A percentile compares a stretch with the other conserved stretches of the same genome.
phyloP scores from a whole-genome alignment of 2,113 vertebrate genomes.

The Mus pahari region DNA sequence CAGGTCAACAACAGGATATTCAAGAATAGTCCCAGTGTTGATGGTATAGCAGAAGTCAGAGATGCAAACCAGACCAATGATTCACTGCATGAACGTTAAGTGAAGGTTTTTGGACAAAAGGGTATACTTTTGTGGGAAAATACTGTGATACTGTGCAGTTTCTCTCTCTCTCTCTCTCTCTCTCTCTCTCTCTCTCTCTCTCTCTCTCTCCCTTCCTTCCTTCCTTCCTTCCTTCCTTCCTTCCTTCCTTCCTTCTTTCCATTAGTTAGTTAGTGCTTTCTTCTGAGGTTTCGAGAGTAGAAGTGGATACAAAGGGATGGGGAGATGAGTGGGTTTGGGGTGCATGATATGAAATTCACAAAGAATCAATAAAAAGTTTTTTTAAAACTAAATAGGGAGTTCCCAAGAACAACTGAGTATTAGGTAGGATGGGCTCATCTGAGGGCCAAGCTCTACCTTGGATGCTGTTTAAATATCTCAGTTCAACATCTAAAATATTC shows the following conservation, averaged over 20 bases:
- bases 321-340: neutral
- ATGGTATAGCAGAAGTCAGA: neutral
- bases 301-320: neutral
- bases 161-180: fast-evolving
- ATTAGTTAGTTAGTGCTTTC: neutral
- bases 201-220: neutral
- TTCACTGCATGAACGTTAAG: neutral
- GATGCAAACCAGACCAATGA: neutral
- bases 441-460: neutral
- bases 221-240: neutral
- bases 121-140: neutral
- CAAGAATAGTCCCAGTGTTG: neutral
- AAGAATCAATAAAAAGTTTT: neutral
- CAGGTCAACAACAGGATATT: neutral
- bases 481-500: neutral
- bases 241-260: neutral
- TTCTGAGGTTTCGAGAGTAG: neutral
- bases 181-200: neutral
- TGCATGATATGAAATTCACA: neutral
- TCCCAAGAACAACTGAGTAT: neutral
- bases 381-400: neutral
- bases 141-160: neutral
- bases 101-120: neutral
- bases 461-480: neutral
- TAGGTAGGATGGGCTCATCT: neutral